Base-by-base conservation (phyloP, 2,888 invertebrate genomes). In the Eristalis arbustorum region DNA sequence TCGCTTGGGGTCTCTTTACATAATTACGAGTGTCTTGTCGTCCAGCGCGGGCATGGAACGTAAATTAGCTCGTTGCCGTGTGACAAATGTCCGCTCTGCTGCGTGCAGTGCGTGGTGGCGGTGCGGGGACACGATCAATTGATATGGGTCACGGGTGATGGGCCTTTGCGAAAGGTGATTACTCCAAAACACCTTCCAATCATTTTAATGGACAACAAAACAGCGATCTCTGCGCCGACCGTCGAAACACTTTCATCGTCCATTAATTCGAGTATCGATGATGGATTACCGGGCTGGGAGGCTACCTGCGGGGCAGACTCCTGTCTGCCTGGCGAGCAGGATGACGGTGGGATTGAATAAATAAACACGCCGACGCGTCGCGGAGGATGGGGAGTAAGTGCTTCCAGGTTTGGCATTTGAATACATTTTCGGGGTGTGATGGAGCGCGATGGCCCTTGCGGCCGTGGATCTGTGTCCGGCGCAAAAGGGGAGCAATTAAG, bases 221-320 rank as follows among this genome's bases (percentile, higher is more conserved):
- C n/a, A n/a, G 42, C 82, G 69, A 78, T 85, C 61, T 78, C 49
- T 37, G 25, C 25, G 3, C 2, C 1, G 40, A 84, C 73, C 57
- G 68, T 23, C 31, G 77, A 81, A 73, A 74, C 82, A 77, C 85
- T 85, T 85, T 85, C 82, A 78, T 82, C 66, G 77, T 62, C 69
- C 73, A 74, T 85, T 85, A 77, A 78, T 82, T 85, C 74, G 69
- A 69, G 74, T 77, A 85, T 85, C 73, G 61, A 69, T 82, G 82
- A 85, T 85, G 82, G 77, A 85, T 85, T 81, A 76, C 63, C 42
- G 64, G 18, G 18, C n/a, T 18, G 18, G 49, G 49, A 18, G 49
- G 2, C 18, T 18, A 18, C 18, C n/a, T 18, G 49, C 49, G 8
- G 31, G 31, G 1, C 31, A 31, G 31, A 31, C 1, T 31, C 31